Evolutionary conservation across 2,113 vertebrate species (phyloP).

Genomic region (Podarcis cretensis): DNA sequence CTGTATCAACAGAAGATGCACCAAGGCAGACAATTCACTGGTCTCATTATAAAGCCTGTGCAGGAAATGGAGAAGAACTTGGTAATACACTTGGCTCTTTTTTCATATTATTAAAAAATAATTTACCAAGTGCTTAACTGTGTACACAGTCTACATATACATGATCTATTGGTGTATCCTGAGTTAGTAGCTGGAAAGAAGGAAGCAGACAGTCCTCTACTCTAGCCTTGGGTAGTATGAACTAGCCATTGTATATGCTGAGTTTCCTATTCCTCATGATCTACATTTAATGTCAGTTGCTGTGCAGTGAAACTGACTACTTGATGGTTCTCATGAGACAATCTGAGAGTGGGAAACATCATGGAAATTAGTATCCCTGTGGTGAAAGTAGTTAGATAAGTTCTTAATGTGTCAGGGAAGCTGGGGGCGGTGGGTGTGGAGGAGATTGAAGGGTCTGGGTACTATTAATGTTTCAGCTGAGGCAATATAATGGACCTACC

Average conservation of each 20-base stretch:
- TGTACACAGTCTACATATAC: no score
- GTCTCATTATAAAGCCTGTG: conserved; percentile 76
- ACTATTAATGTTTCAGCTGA: neutral
- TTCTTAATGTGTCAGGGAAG: neutral
- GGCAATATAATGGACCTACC: neutral
- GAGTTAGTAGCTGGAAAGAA: neutral
- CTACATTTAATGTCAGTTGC: neutral
- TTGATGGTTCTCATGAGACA: neutral
- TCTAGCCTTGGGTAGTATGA: neutral
- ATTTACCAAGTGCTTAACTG: neutral
- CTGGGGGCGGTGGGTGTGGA: neutral
- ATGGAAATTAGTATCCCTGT: neutral
- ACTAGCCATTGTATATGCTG: neutral
- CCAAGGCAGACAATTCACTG: conserved; percentile 80
- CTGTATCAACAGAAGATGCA: conserved; percentile 86
- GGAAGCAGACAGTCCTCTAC: neutral
- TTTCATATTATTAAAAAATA: neutral
- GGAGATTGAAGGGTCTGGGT: neutral
- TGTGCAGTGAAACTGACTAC: neutral
- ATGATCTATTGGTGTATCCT: neutral
- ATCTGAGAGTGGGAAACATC: neutral
- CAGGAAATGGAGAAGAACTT: conserved; percentile 75
- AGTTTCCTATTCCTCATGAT: neutral
- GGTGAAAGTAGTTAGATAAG: neutral
- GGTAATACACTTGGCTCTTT: conserved; percentile 74